A percentile compares a stretch with the other conserved stretches of the same genome.
These are phyloP conservation scores for Aplodontia rufa DNA, from an alignment of 2,113 vertebrate genomes.

Conservation along the genomic window DNA sequence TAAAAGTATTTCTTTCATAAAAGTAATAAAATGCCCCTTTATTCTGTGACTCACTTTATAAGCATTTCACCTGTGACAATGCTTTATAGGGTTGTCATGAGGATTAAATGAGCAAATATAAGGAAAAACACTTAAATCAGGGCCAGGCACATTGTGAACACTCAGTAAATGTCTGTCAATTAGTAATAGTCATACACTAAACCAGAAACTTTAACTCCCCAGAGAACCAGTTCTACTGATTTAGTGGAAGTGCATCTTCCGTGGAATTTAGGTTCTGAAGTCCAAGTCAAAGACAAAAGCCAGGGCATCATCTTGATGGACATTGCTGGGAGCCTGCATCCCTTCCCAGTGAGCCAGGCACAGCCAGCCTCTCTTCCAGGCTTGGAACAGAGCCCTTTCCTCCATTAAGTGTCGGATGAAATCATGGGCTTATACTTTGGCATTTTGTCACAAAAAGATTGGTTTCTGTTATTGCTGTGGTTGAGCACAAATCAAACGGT, in stretches of 20 bases:
- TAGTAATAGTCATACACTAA: neutral
- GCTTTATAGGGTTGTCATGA: neutral
- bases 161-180: neutral
- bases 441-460: neutral
- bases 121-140: neutral
- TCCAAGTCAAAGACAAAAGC: neutral
- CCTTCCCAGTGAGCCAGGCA: neutral
- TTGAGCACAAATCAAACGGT: neutral
- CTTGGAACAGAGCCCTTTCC: neutral
- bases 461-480: neutral
- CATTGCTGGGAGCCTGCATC: accelerated
- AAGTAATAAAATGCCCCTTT: neutral
- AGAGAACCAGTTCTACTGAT: neutral
- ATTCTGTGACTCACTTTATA: neutral
- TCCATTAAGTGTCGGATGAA: neutral
- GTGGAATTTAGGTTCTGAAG: neutral
- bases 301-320: accelerated
- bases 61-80: no score
- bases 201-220: neutral
- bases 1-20: no score
- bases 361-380: neutral
- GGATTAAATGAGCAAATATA: neutral
- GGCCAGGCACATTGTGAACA: no score
- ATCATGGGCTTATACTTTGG: neutral
- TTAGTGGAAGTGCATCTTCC: neutral